A percentile compares a stretch with the other conserved stretches of the same genome.
Evolutionary conservation across 2,113 vertebrate genomes (phyloP).

Genomic region (Corydoras maculifer): DNA sequence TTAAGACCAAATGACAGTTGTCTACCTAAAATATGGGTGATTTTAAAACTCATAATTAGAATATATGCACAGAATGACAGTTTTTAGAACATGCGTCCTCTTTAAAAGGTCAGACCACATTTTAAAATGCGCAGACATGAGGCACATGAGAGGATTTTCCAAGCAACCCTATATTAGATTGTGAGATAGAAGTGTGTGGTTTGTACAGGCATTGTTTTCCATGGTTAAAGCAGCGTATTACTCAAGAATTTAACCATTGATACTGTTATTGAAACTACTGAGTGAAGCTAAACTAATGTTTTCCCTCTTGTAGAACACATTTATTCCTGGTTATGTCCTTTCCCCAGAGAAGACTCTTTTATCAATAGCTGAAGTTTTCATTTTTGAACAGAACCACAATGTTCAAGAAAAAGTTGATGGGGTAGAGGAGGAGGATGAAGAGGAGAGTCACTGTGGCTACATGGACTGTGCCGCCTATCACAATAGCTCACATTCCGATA

Average conservation of each 20-base stretch:
- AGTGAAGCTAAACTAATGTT: too few species aligned
- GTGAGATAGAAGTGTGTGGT: slow-evolving; percentile 6
- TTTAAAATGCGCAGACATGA: not conserved
- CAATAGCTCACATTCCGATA: not conserved
- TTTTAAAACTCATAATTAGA: not conserved
- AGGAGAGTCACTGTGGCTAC: not conserved
- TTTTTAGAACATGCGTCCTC: not conserved
- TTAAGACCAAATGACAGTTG: not conserved
- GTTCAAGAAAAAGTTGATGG: not conserved
- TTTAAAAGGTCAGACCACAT: slow-evolving; percentile 24
- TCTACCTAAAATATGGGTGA: not conserved
- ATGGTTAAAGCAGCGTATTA: not conserved
- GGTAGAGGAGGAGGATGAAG: not conserved
- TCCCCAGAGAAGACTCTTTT: not conserved
- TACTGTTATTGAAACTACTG: too few species aligned
- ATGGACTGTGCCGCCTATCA: not conserved
- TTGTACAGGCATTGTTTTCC: not conserved
- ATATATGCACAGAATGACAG: not conserved
- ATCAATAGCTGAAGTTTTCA: not conserved
- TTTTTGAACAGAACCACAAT: not conserved
- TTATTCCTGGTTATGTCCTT: not conserved
- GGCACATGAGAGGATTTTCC: slow-evolving; percentile 8
- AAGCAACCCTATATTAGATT: not conserved
- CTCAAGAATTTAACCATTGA: too few species aligned
- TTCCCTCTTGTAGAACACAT: not conserved